A percentile compares a stretch with the other conserved stretches of the same genome.
These are phyloP conservation scores for Melieria picta DNA, from an alignment of 2,888 invertebrate species.

Conservation along the genomic window DNA sequence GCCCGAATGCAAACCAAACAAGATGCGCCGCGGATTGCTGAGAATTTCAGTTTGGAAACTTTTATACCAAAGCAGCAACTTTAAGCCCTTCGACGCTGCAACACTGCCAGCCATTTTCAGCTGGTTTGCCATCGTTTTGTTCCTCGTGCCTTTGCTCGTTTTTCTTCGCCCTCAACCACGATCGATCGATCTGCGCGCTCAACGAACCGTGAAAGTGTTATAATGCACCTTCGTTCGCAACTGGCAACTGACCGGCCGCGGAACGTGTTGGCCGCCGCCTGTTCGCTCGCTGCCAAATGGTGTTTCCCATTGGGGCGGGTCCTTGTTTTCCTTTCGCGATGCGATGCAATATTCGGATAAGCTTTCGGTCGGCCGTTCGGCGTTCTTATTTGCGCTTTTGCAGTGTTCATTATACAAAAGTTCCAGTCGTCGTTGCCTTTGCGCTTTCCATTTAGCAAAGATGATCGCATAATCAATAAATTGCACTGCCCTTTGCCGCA, in stretches of 20 bases:
- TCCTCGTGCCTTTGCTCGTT: too few relatives aligned
- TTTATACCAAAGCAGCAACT: too few relatives aligned
- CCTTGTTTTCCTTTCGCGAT: background rate
- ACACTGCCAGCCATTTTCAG: too few relatives aligned
- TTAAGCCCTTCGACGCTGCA: too few relatives aligned
- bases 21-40: too few relatives aligned
- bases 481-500: background rate
- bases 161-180: too few relatives aligned
- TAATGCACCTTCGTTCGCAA: constrained; percentile 55
- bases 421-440: background rate
- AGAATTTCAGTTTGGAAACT: too few relatives aligned
- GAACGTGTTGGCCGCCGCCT: constrained; percentile 18
- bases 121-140: too few relatives aligned
- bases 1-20: too few relatives aligned
- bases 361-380: constrained; percentile 18
- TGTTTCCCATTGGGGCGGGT: constrained; percentile 18
- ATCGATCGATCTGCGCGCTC: constrained; percentile 39
- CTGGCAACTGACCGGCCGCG: constrained; percentile 7
- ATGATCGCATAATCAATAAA: constrained; percentile 27
- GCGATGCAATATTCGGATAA: constrained; percentile 17
- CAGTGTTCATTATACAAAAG: background rate
- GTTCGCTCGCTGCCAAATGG: constrained; percentile 9
- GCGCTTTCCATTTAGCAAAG: background rate
- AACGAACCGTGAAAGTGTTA: constrained; percentile 67
- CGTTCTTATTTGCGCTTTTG: background rate